phyloP scores from a whole-genome alignment of 2,888 invertebrate genomes.

The Gari tellinella region DNA sequence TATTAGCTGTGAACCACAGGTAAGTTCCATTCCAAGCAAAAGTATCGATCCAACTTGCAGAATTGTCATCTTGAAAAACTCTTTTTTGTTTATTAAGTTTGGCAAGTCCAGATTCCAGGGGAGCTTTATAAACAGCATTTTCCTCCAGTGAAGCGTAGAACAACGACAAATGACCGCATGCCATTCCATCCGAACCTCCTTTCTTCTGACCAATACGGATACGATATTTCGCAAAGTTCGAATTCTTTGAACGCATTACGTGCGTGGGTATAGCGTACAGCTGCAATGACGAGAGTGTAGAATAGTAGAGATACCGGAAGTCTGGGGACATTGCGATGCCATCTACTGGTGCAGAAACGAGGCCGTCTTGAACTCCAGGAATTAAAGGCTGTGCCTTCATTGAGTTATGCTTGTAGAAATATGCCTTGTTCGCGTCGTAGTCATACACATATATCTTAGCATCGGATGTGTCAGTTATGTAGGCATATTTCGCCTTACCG shows the following conservation, averaged over 20 bases:
- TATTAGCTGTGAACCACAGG: slow-evolving; percentile 60
- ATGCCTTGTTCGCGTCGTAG: slow-evolving; percentile 26
- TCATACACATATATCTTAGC: slow-evolving; percentile 50
- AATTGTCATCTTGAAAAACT: slow-evolving; percentile 22
- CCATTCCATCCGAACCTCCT: slow-evolving; percentile 57
- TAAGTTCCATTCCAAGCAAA: slow-evolving; percentile 53
- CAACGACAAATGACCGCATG: slow-evolving; percentile 30
- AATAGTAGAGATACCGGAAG: slow-evolving; percentile 44
- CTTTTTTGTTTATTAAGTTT: slow-evolving; percentile 9
- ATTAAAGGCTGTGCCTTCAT: slow-evolving; percentile 30
- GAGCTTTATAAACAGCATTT: slow-evolving; percentile 36
- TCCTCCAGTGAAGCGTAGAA: slow-evolving; percentile 47
- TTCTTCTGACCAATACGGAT: slow-evolving; percentile 38
- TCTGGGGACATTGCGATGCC: slow-evolving; percentile 59
- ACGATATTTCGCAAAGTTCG: slow-evolving; percentile 26
- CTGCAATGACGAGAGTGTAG: slow-evolving; percentile 29
- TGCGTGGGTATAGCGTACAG: slow-evolving; percentile 53
- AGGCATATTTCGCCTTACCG: slow-evolving; percentile 42
- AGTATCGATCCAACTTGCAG: slow-evolving; percentile 51
- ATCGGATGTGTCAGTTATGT: slow-evolving; percentile 55
- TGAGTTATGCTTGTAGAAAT: slow-evolving; percentile 36
- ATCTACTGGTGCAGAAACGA: slow-evolving; percentile 40
- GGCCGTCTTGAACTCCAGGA: slow-evolving; percentile 3
- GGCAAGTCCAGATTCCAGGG: slow-evolving; percentile 1
- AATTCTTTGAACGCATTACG: slow-evolving; percentile 19